These are phyloP conservation scores for Brachionus calyciflorus DNA, from an alignment of 1,140 invertebrate species.

Conservation along the genomic window DNA sequence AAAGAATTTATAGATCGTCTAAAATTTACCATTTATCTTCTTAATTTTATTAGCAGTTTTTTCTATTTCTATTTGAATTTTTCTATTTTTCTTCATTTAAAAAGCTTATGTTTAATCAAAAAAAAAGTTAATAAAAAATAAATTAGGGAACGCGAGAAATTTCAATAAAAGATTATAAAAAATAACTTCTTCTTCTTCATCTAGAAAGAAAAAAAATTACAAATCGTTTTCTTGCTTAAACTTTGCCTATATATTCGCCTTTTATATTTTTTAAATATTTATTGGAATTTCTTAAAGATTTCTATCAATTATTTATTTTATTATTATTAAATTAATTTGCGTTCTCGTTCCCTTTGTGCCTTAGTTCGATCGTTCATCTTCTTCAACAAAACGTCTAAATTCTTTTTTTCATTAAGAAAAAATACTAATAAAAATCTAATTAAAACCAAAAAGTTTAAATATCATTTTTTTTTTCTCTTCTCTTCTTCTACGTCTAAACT, in stretches of 20 bases:
- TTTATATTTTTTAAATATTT: conserved; percentile 33
- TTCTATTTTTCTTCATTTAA: background rate
- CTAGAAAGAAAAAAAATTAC: conserved; percentile 19
- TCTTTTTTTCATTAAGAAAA: conserved; percentile 33
- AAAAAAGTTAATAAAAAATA: conserved; percentile 40
- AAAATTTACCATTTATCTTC: conserved; percentile 3
- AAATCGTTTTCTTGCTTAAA: conserved; percentile 36
- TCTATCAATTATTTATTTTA: conserved; percentile 44
- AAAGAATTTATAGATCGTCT: too few relatives aligned
- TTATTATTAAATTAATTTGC: conserved; percentile 42
- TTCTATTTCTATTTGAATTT: too few relatives aligned
- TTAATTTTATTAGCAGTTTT: conserved; percentile 36
- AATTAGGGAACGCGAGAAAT: conserved; percentile 44
- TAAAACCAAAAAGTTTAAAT: conserved; percentile 30
- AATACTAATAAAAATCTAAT: conserved; percentile 44
- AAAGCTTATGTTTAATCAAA: conserved; percentile 42
- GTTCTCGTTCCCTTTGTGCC: conserved; percentile 2
- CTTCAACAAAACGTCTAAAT: conserved; percentile 32
- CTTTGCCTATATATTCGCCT: background rate
- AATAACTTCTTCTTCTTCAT: conserved; percentile 27
- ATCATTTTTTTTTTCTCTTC: background rate
- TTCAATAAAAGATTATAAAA: conserved; percentile 40
- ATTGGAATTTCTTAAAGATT: conserved; percentile 44
- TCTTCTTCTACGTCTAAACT: conserved; percentile 22
- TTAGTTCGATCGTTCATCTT: conserved; percentile 26